Percentiles rank a stretch among this genome's conserved stretches.
Evolutionary conservation across 2,888 invertebrate genomes (phyloP).

Genomic region (Drosophila meridionalis): DNA sequence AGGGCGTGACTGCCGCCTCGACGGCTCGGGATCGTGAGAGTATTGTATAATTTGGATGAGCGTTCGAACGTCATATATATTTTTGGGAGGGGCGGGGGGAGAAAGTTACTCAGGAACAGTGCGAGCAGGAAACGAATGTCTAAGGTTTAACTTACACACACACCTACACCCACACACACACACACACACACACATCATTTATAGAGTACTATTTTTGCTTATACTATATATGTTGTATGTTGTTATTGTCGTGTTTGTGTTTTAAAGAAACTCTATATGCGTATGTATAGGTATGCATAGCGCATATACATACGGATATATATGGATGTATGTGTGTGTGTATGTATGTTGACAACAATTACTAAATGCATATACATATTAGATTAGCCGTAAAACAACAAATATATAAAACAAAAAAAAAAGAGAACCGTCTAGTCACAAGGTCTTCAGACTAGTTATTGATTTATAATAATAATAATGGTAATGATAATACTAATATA

Average conservation of each 20-base stretch:
- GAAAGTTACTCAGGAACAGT: slow-evolving; percentile 76
- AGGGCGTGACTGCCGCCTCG: slow-evolving; percentile 79
- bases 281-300: not conserved
- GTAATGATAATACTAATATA: slow-evolving; percentile 40
- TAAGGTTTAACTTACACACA: slow-evolving; percentile 34
- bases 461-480: slow-evolving; percentile 62
- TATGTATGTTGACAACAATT: slow-evolving; percentile 39
- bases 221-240: slow-evolving; percentile 68
- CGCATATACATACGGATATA: slow-evolving; percentile 11
- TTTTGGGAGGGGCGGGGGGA: slow-evolving; percentile 10
- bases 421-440: slow-evolving; percentile 81
- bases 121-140: slow-evolving; percentile 72
- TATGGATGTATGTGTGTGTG: slow-evolving; percentile 11
- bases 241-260: slow-evolving; percentile 52
- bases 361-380: slow-evolving; percentile 51
- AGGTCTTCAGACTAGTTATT: slow-evolving; percentile 84
- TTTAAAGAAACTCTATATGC: slow-evolving; percentile 40
- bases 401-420: slow-evolving; percentile 30
- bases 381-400: slow-evolving; percentile 45
- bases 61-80: slow-evolving; percentile 4
- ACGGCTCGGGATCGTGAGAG: slow-evolving; percentile 83
- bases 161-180: slow-evolving; percentile 21
- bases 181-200: slow-evolving; percentile 25
- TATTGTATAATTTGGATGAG: slow-evolving; percentile 80
- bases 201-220: slow-evolving; percentile 54